Evolutionary conservation across 2,888 invertebrate species (phyloP).

Genomic region (Drosophila vallismaia): DNA sequence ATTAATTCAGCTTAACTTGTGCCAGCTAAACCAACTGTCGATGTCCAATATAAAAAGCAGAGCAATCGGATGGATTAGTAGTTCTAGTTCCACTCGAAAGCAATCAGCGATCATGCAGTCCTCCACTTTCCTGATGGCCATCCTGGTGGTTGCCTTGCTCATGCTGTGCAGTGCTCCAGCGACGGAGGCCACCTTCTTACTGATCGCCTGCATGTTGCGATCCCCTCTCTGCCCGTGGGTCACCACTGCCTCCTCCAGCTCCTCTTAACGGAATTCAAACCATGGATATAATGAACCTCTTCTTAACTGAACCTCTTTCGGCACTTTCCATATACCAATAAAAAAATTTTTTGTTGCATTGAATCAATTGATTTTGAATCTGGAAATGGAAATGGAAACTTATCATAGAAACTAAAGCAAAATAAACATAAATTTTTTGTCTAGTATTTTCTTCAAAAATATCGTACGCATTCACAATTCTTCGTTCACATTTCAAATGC

Average conservation of each 20-base stretch:
- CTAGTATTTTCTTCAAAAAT: conserved; percentile 60
- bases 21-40: background rate
- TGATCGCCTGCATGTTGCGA: conserved; percentile 19
- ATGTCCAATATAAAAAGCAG: background rate
- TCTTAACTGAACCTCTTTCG: background rate
- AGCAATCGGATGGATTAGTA: background rate
- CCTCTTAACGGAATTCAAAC: background rate
- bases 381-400: background rate
- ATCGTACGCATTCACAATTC: conserved; percentile 69
- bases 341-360: conserved; percentile 1
- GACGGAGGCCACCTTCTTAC: conserved; percentile 21
- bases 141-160: conserved; percentile 28
- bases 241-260: conserved; percentile 2
- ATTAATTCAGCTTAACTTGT: background rate
- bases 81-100: conserved; percentile 3
- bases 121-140: conserved; percentile 33
- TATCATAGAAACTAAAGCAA: background rate
- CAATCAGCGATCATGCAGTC: conserved; percentile 18
- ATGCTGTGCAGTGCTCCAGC: conserved; percentile 23
- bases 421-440: conserved; percentile 8
- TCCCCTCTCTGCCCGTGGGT: conserved; percentile 22
- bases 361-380: background rate
- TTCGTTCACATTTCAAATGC: conserved; percentile 65
- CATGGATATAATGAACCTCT: background rate
- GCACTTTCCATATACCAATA: background rate